These are phyloP conservation scores for Forbesichthys agassizii DNA, from an alignment of 2,113 vertebrate species.

Conservation along the genomic window DNA sequence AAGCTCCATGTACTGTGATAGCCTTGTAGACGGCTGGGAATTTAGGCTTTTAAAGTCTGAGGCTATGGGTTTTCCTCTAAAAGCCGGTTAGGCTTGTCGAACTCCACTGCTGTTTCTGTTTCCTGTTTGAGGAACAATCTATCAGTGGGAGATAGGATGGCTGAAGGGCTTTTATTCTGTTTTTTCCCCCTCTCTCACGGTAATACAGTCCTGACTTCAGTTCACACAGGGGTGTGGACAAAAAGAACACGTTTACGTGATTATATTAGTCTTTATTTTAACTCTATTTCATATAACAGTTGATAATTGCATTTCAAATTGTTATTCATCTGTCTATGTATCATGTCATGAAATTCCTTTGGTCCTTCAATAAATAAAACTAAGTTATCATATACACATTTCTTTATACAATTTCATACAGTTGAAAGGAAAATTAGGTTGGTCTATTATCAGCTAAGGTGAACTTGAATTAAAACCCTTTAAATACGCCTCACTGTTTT, in stretches of 20 bases:
- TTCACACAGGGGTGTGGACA: slow-evolving; percentile 65
- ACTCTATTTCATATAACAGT: slow-evolving; percentile 79
- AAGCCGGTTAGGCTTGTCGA: slow-evolving; percentile 2
- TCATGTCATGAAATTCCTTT: slow-evolving; percentile 90
- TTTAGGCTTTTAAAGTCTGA: background rate
- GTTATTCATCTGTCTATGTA: slow-evolving; percentile 79
- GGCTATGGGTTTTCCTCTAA: background rate
- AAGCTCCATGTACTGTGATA: slow-evolving; percentile 16
- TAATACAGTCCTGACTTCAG: slow-evolving; percentile 14
- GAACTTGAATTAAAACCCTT: slow-evolving; percentile 63
- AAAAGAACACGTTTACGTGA: slow-evolving; percentile 78
- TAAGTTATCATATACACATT: slow-evolving; percentile 90
- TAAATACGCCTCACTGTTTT: slow-evolving; percentile 59
- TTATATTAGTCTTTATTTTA: slow-evolving; percentile 87
- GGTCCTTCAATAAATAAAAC: slow-evolving; percentile 88
- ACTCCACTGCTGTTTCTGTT: slow-evolving; percentile 10
- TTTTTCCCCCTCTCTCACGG: slow-evolving; percentile 11
- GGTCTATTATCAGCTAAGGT: slow-evolving; percentile 65
- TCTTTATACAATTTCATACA: slow-evolving; percentile 89
- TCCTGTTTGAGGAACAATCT: background rate
- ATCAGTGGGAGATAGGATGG: background rate
- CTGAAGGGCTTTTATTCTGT: background rate
- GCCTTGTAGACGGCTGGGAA: slow-evolving; percentile 17
- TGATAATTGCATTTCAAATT: slow-evolving; percentile 83
- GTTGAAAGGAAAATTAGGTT: slow-evolving; percentile 68